These are phyloP conservation scores for Liopterus haemorrhoidalis DNA, from an alignment of 2,888 invertebrate genomes.

Conservation along the genomic window DNA sequence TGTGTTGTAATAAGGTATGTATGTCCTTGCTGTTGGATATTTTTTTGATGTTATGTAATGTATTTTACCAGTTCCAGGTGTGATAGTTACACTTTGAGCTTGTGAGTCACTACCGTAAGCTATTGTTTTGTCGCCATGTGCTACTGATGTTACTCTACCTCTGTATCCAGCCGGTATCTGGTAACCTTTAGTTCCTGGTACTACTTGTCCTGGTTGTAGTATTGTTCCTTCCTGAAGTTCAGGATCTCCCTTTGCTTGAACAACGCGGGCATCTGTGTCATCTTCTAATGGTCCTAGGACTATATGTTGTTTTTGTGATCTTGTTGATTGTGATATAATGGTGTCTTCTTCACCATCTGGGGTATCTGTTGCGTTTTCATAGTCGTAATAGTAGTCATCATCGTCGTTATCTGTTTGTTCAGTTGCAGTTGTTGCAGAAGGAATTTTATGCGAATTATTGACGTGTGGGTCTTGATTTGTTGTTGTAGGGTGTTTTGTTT, in stretches of 20 bases:
- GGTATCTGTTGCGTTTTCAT: slow-evolving; percentile 8
- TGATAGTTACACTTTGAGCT: slow-evolving; percentile 57
- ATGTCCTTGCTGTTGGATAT: slow-evolving; percentile 39
- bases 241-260: slow-evolving; percentile 48
- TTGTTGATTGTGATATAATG: slow-evolving; percentile 48
- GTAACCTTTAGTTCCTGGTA: slow-evolving; percentile 63
- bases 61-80: slow-evolving; percentile 40
- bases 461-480: background rate
- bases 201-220: slow-evolving; percentile 58
- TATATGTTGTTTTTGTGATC: slow-evolving; percentile 59
- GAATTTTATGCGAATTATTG: background rate
- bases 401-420: slow-evolving; percentile 25
- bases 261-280: slow-evolving; percentile 52
- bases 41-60: slow-evolving; percentile 41
- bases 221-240: slow-evolving; percentile 52
- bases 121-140: slow-evolving; percentile 55
- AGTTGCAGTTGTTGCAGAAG: slow-evolving; percentile 44
- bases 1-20: slow-evolving; percentile 40
- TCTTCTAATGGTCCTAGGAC: slow-evolving; percentile 54
- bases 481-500: slow-evolving; percentile 1
- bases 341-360: slow-evolving; percentile 37
- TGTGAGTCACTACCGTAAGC: slow-evolving; percentile 60
- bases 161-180: slow-evolving; percentile 64
- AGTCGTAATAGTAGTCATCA: slow-evolving; percentile 20
- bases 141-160: slow-evolving; percentile 58